phyloP scores from a whole-genome alignment of 2,797 vertebrate species.

The Nyctalus aviator region DNA sequence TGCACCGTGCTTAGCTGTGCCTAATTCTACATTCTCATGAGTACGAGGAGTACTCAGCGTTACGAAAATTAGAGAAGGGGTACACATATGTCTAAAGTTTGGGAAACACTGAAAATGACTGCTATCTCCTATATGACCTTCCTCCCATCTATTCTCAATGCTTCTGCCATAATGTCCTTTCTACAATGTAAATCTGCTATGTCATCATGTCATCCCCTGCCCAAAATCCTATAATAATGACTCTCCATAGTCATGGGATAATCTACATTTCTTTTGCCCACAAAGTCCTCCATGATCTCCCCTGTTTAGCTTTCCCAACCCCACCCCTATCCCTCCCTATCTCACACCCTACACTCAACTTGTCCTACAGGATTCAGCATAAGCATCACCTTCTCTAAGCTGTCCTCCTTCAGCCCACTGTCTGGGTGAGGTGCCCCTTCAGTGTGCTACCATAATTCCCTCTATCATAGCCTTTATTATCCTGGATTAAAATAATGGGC shows the following conservation, averaged over 20 bases:
- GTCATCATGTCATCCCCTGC: neutral
- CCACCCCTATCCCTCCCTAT: slow-evolving; percentile 38
- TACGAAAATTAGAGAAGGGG: too few species aligned
- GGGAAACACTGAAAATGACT: neutral
- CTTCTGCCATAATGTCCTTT: neutral
- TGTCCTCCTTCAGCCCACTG: neutral
- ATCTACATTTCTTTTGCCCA: slow-evolving; percentile 39
- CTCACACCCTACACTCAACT: slow-evolving; percentile 44
- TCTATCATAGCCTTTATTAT: slow-evolving; percentile 49
- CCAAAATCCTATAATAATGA: slow-evolving; percentile 50
- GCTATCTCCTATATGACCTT: neutral
- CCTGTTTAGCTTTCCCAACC: slow-evolving; percentile 16
- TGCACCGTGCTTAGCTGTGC: too few species aligned
- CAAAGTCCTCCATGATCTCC: slow-evolving; percentile 63
- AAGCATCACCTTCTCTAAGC: slow-evolving; percentile 6
- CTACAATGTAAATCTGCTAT: slow-evolving; percentile 37
- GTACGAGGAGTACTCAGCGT: too few species aligned
- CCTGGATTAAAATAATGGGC: slow-evolving; percentile 71
- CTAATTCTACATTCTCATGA: too few species aligned
- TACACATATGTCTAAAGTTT: too few species aligned
- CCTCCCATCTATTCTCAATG: neutral
- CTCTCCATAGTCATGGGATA: neutral
- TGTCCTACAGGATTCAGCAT: slow-evolving; percentile 44
- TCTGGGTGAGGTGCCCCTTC: slow-evolving; percentile 49
- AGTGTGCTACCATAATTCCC: neutral